Conservation (phyloP, 2,113 vertebrate genomes). For the Eulemur rufifrons region DNA sequence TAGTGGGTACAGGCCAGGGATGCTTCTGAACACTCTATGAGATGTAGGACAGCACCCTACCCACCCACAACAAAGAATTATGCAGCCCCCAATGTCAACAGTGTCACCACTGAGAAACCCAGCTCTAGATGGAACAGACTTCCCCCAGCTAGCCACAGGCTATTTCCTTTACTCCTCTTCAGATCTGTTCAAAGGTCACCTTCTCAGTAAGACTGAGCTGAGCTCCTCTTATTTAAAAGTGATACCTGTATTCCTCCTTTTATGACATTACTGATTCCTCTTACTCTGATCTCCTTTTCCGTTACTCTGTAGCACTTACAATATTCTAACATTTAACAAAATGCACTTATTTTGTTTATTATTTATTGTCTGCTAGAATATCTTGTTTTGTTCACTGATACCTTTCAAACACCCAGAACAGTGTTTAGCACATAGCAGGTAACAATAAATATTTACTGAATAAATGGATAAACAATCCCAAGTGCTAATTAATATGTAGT, state of each 20-base stretch:
- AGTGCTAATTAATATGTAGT: not conserved
- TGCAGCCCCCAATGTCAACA: not conserved
- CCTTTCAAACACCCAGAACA: not conserved
- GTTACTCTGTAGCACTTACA: not conserved
- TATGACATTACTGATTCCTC: not conserved
- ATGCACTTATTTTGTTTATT: not conserved
- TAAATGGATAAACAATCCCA: not conserved
- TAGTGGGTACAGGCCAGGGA: not conserved
- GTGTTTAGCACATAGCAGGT: not conserved
- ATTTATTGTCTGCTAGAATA: not conserved
- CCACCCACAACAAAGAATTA: not conserved
- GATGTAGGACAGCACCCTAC: not conserved
- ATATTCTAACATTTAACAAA: not conserved
- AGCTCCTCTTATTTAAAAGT: not conserved
- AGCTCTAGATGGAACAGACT: not conserved
- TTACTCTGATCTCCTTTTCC: not conserved
- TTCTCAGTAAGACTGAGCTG: not conserved
- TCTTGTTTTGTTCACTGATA: not conserved
- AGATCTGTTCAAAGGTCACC: not conserved
- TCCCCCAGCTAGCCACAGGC: not conserved
- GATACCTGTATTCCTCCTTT: not conserved
- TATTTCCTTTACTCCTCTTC: not conserved
- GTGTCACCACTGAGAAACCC: not conserved
- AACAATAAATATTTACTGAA: constrained; percentile 39
- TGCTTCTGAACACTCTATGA: not conserved